These are phyloP conservation scores for Drosophila triauraria DNA, from an alignment of 1,140 invertebrate genomes.

Conservation along the genomic window DNA sequence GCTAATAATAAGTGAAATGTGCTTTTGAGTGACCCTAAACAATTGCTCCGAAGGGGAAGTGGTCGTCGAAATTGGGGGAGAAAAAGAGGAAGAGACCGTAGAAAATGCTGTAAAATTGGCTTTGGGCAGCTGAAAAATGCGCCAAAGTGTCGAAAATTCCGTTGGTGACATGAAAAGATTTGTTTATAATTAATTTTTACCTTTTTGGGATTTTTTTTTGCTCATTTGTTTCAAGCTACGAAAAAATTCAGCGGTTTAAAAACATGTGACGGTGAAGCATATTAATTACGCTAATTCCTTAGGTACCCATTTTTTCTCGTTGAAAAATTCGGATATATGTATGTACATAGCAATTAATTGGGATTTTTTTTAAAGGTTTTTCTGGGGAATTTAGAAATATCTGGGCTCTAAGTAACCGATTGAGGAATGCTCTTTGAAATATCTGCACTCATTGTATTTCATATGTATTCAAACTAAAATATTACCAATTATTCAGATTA, in stretches of 20 bases:
- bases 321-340: constrained; percentile 4
- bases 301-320: constrained; percentile 50
- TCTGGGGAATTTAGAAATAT: neutral
- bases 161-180: constrained; percentile 82
- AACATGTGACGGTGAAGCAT: constrained; percentile 71
- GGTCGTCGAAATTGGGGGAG: neutral
- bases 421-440: neutral
- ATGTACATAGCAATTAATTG: constrained; percentile 19
- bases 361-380: constrained; percentile 40
- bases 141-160: constrained; percentile 81
- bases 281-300: constrained; percentile 80
- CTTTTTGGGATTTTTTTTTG: constrained; percentile 26
- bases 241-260: constrained; percentile 11
- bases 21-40: constrained; percentile 83
- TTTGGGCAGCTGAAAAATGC: constrained; percentile 69
- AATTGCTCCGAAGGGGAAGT: constrained; percentile 49
- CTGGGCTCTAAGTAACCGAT: neutral
- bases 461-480: too few relatives aligned
- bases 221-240: constrained; percentile 18
- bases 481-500: too few relatives aligned
- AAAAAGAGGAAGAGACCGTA: neutral
- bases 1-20: constrained; percentile 85
- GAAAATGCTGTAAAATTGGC: constrained; percentile 73
- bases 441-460: too few relatives aligned
- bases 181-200: constrained; percentile 83